phyloP scores from a whole-genome alignment of 2,113 vertebrate genomes.

The Catharus bicknelli region DNA sequence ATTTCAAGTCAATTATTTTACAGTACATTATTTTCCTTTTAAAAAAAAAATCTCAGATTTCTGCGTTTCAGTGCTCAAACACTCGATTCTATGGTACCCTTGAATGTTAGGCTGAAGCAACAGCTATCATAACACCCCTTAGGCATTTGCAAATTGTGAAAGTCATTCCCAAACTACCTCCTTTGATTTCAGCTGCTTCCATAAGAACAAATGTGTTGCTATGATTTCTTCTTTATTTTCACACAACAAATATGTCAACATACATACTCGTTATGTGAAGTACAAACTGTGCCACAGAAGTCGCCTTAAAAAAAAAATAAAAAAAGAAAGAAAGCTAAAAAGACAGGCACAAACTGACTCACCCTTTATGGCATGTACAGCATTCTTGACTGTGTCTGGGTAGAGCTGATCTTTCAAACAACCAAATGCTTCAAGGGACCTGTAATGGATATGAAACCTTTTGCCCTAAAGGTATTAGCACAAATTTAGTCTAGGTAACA shows the following conservation, averaged over 20 bases:
- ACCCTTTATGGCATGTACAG: neutral
- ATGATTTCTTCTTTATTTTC: neutral
- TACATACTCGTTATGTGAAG: neutral
- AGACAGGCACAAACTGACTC: neutral
- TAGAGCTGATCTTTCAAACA: constrained; percentile 16
- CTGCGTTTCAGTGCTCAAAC: neutral
- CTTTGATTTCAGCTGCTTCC: neutral
- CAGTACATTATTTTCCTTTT: neutral
- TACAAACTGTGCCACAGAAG: neutral
- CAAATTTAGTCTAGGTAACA: neutral
- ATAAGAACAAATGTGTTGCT: constrained; percentile 8
- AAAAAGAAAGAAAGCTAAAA: neutral
- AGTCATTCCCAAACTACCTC: neutral
- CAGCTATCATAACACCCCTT: neutral
- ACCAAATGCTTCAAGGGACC: neutral
- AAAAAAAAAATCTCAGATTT: neutral
- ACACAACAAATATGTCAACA: neutral
- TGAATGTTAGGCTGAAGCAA: neutral
- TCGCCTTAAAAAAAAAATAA: neutral
- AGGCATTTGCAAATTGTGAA: constrained; percentile 16
- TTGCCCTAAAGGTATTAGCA: constrained; percentile 10
- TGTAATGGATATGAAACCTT: constrained; percentile 1
- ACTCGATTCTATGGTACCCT: neutral
- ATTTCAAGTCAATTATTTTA: neutral
- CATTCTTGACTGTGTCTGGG: neutral